Percentiles rank a stretch among this genome's conserved stretches.
Conservation (phyloP, 2,888 invertebrate genomes). For the Pseudococcus jackbeardsleyi region DNA sequence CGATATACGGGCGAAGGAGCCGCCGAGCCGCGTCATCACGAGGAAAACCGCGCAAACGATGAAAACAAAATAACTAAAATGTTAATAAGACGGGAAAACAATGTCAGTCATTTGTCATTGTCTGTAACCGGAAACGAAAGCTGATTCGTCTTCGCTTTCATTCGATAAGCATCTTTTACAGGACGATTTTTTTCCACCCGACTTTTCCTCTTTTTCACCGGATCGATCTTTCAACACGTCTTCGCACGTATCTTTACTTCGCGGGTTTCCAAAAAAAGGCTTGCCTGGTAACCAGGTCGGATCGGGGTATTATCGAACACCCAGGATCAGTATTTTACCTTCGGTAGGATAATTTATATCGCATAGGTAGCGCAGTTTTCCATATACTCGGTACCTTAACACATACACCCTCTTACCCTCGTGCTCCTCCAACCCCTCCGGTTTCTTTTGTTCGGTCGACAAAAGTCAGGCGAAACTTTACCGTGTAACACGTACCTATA, state of each 20-base stretch:
- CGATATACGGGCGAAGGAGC: conserved; percentile 25
- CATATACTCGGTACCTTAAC: background rate
- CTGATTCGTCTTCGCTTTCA: conserved; percentile 58
- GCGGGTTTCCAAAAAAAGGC: no score
- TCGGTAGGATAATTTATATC: background rate
- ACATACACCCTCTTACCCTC: background rate
- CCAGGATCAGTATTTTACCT: background rate
- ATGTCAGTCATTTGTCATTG: conserved; percentile 63
- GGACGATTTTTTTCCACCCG: background rate
- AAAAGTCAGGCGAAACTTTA: conserved; percentile 4
- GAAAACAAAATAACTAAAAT: conserved; percentile 62
- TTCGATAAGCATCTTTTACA: conserved; percentile 49
- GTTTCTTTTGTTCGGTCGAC: conserved; percentile 2
- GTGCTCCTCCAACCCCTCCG: background rate
- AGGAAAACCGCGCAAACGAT: conserved; percentile 56
- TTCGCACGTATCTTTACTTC: no score
- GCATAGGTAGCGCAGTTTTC: background rate
- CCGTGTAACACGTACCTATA: conserved; percentile 1
- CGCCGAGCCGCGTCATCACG: background rate
- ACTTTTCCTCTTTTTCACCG: background rate
- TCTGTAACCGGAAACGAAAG: conserved; percentile 59
- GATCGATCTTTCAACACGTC: background rate
- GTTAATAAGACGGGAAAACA: conserved; percentile 62
- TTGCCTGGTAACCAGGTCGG: background rate
- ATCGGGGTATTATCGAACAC: background rate